Evolutionary conservation across 2,113 vertebrate genomes (phyloP), one percentile per base, ranked within the genome.

Genomic region (Brienomyrus longianalis): DNA sequence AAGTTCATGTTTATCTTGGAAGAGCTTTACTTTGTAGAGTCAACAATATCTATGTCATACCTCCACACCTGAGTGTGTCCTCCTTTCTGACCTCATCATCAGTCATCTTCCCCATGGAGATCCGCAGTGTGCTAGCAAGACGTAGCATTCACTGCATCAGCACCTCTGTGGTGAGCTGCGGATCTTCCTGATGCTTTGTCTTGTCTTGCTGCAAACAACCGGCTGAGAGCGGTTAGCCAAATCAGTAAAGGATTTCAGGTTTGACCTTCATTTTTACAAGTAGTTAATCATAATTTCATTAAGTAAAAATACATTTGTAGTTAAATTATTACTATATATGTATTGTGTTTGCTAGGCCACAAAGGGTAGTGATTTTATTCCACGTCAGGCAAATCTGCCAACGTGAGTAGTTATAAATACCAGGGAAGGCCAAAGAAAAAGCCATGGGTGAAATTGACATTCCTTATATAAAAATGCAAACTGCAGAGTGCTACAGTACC

Each of bases 101-200:
- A 1, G 97, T 97, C 97, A 98, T 98, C 94, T 96, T 97, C 66
- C 97, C 97, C 0, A 97, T 97, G 92, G 97, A 98, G 89, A 98
- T 98, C 95, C 98, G 97, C 89, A 98, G 95, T 0, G 97, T 97
- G 86, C 97, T 0, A 96, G 97, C 86, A 98, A 94, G 90, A 98
- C 97, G 93, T 97, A 98, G 93, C 97, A 98, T 97, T 98, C 87
- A 98, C 94, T 0, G 97, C 97, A 88, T 98, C 80, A 98, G 95
- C 88, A 98, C 96, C 95, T 98, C 97, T 0, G 97, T 94, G 39
- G 98, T 92, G 92, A 98, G 95, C 94, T 98, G 97, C 0, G 97
- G 97, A 90, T 98, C 97, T 89, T 98, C 97, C 0, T 96, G 95
- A 1, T n/a, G 56, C 56, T 21, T 21, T n/a, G 56, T 62, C 56